Evolutionary conservation across 2,113 vertebrate species (phyloP), one percentile per base, ranked within the genome.

Genomic region (Sander lucioperca): DNA sequence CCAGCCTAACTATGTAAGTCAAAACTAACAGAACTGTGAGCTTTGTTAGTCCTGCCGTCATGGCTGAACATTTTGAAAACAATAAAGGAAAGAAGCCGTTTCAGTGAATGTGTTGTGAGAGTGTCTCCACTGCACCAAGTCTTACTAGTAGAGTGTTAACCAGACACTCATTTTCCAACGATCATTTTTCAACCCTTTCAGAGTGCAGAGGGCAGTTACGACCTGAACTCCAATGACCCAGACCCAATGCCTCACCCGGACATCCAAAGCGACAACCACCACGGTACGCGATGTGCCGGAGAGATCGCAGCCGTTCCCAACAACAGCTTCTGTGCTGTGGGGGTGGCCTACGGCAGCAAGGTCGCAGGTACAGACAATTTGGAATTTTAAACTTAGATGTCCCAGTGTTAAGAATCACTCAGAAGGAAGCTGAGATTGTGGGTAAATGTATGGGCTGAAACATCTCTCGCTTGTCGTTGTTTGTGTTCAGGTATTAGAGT

Each of bases 171-270:
- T 70, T 62, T 47, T 61, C 9, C 2, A 16, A 63, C 3, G 25
- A 5, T 23, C 2, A 8, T 69, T 58, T 63, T 75, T 9, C 36
- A 56, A 51, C 50, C n/a, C 27, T 36, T 14, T 50, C 91, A 99
- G 98, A 97, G 97, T 93, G 97, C 98, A 0, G 98, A 99, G 75
- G 98, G 98, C 81, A 99, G 98, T 88, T 99, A 98, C 0, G 98
- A 99, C 90, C 93, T 99, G 79, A 99, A 99, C 92, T 99, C 98
- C 36, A 97, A 99, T 0, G 98, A 99, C 78, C 97, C 97, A 0
- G 98, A 99, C 91, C 98, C 98, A 5, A 99, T 98, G 98, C 98
- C 98, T 21, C 97, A 99, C 84, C 96, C 98, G 0, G 97, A 99
- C 0, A 69, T 91, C 61, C 96, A 93, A 84, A 96, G 96, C 0